These are phyloP conservation scores for Chrysomallon squamiferum DNA, from an alignment of 1,140 invertebrate genomes.

Conservation along the genomic window DNA sequence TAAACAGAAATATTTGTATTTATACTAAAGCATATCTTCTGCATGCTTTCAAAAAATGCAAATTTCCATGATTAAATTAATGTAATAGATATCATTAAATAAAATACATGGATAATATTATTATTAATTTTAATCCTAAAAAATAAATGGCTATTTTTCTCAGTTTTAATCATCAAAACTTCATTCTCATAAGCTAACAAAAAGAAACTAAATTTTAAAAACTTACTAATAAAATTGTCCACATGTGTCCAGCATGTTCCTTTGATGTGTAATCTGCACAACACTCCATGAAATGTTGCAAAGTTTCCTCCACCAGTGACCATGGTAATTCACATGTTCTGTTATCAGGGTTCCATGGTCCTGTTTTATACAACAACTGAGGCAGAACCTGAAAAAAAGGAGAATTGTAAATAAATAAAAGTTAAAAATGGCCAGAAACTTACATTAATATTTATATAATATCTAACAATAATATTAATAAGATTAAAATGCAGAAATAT, in stretches of 20 bases:
- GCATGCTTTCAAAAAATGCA: no score
- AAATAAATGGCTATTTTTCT: no score
- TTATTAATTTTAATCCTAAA: no score
- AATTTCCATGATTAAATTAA: no score
- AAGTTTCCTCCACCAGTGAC: constrained; percentile 28
- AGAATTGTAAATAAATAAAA: neutral
- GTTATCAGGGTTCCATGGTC: constrained; percentile 17
- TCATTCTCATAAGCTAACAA: no score
- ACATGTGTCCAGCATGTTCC: constrained; percentile 34
- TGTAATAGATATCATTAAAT: no score
- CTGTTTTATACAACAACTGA: constrained; percentile 41
- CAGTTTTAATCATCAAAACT: no score
- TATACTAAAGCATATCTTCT: no score
- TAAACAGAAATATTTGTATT: no score
- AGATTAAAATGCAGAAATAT: neutral
- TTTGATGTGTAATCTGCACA: constrained; percentile 42
- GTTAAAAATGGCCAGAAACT: neutral
- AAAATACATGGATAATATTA: no score
- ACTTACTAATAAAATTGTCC: constrained; percentile 50
- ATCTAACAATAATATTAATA: neutral
- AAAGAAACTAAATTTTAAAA: no score
- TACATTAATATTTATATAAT: neutral
- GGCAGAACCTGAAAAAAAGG: constrained; percentile 43
- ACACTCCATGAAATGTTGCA: constrained; percentile 33
- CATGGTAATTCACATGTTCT: constrained; percentile 23